A percentile compares a stretch with the other conserved stretches of the same genome.
Evolutionary conservation across 1,140 invertebrate species (phyloP).

Genomic region (Zaprionus vittiger): DNA sequence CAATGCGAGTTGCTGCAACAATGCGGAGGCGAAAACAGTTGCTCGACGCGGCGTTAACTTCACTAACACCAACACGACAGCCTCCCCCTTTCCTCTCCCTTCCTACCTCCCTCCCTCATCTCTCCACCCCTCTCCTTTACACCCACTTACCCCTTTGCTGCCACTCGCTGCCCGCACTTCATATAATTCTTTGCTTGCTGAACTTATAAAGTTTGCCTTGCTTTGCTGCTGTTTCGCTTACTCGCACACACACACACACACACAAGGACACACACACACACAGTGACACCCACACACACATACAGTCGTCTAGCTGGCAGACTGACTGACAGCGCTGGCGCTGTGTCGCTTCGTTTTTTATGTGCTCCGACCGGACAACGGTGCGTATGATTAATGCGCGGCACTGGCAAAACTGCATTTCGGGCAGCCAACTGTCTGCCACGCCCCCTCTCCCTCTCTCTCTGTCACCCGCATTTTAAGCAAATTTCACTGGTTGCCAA

Average conservation of each 20-base stretch:
- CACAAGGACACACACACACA: neutral
- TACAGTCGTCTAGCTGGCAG: neutral
- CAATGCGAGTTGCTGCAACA: slow-evolving; percentile 27
- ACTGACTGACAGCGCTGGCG: slow-evolving; percentile 27
- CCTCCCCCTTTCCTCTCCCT: neutral
- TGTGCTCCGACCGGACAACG: slow-evolving; percentile 41
- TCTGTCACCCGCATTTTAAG: slow-evolving; percentile 4
- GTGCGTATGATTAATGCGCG: slow-evolving; percentile 54
- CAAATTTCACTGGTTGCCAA: neutral
- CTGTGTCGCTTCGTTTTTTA: slow-evolving; percentile 21
- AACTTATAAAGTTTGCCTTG: slow-evolving; percentile 55
- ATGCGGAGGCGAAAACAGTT: slow-evolving; percentile 30
- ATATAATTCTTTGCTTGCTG: slow-evolving; percentile 57
- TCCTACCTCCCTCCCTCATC: neutral
- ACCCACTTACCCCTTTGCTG: neutral
- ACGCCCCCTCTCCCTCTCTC: neutral
- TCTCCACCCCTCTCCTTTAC: too few relatives aligned
- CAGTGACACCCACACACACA: neutral
- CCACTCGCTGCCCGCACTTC: slow-evolving; percentile 35
- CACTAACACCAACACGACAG: slow-evolving; percentile 34
- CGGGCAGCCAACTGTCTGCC: slow-evolving; percentile 16
- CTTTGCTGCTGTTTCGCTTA: neutral
- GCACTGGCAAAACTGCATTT: slow-evolving; percentile 26
- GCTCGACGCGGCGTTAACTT: slow-evolving; percentile 47
- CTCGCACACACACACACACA: neutral